Base-by-base conservation (phyloP, 1,140 invertebrate genomes). In the Gryon sp. region DNA sequence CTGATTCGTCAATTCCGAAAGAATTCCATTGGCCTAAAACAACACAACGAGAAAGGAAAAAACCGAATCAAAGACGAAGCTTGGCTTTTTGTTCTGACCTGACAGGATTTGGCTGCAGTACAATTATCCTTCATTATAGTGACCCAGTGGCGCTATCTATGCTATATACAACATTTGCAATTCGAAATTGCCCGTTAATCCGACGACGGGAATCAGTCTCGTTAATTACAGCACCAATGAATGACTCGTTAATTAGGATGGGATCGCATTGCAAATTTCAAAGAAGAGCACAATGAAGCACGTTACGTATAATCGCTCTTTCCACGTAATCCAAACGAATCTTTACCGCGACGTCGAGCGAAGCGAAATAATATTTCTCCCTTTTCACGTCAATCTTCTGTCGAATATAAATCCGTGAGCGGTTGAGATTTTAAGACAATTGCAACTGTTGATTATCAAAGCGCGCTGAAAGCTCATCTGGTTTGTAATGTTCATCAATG, bases 241-340 rank as follows among this genome's bases (percentile, higher is more conserved):
- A 84, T 86, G 84, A 86, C 85, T 86, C 81, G 84, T 87, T 87
- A 88, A 88, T 88, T 88, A 88, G 83, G 80, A 78, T 83, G 76
- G 80, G 78, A 84, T 84, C 81, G 78, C 46, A 75, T 80, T 76
- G 70, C 48, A 52, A 72, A 70, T 82, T 86, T 86, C 77, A 84
- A 86, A 84, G 82, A 66, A 83, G 78, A 77, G 70, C 66, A 82
- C 80, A 80, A 85, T 86, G 84, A 83, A 86, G 82, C 69, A 77
- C 66, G 82, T 82, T 83, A 83, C 84, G 79, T 80, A 83, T 83
- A 73, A 73, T 73, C 59, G 69, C 52, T 78, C 55, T 72, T 86
- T 86, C 81, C 80, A 62, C 62, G 53, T 68, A 68, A 76, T 76
- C 57, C 73, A 68, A 73, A 60, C 62, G 59, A 57, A 74, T 69